A percentile compares a stretch with the other conserved stretches of the same genome.
These are phyloP conservation scores for Rousettus leschenaultii DNA, from an alignment of 2,113 vertebrate genomes.

Conservation along the genomic window DNA sequence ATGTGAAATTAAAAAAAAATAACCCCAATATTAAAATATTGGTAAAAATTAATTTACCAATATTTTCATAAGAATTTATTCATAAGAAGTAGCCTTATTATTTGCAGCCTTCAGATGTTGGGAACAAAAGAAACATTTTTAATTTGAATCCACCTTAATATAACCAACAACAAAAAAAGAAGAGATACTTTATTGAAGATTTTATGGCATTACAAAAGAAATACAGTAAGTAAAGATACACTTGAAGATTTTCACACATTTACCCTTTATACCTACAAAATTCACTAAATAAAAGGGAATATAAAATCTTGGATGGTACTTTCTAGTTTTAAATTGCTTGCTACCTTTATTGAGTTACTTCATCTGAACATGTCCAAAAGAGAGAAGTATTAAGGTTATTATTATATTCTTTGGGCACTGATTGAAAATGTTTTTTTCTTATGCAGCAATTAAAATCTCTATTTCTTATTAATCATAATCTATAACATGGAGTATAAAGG, in stretches of 20 bases:
- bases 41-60: background rate
- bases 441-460: slow-evolving; percentile 61
- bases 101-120: background rate
- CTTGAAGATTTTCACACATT: background rate
- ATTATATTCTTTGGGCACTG: slow-evolving; percentile 6
- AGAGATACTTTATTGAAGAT: background rate
- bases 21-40: background rate
- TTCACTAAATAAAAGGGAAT: background rate
- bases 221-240: background rate
- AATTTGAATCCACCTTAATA: background rate
- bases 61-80: background rate
- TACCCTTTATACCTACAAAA: background rate
- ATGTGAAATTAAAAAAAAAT: background rate
- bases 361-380: slow-evolving; percentile 34
- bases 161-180: background rate
- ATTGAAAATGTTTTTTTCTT: slow-evolving; percentile 21
- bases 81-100: background rate
- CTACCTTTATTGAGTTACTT: slow-evolving; percentile 48
- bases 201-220: background rate
- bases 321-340: background rate
- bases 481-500: slow-evolving; percentile 34
- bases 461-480: slow-evolving; percentile 66
- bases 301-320: background rate
- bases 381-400: slow-evolving; percentile 45
- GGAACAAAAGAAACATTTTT: background rate